Evolutionary conservation across 2,888 invertebrate species (phyloP).

Genomic region (Diabrotica balteata): DNA sequence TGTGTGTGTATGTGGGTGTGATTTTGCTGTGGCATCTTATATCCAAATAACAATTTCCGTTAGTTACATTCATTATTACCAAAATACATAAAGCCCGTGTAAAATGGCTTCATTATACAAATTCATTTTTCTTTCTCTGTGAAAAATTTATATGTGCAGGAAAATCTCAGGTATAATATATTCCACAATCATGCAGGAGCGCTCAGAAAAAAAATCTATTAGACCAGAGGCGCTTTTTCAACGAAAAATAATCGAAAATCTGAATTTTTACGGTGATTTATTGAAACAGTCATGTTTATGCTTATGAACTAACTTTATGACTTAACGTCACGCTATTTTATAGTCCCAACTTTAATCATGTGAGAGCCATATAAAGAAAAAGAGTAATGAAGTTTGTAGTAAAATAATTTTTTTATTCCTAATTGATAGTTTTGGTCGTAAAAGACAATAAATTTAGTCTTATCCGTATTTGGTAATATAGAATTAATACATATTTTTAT

Average conservation of each 20-base stretch:
- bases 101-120: neutral
- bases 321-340: slow-evolving; percentile 31
- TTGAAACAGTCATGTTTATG: slow-evolving; percentile 34
- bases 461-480: too few relatives aligned
- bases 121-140: neutral
- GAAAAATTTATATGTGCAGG: slow-evolving; percentile 1
- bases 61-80: too few relatives aligned
- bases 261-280: slow-evolving; percentile 35
- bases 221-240: slow-evolving; percentile 18
- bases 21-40: too few relatives aligned
- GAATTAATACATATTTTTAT: too few relatives aligned
- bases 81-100: neutral
- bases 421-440: too few relatives aligned
- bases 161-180: slow-evolving; percentile 13
- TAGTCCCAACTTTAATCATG: slow-evolving; percentile 31
- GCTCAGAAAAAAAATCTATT: slow-evolving; percentile 21
- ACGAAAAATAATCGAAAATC: slow-evolving; percentile 27
- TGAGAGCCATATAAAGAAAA: slow-evolving; percentile 28
- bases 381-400: slow-evolving; percentile 34
- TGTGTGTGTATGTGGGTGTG: too few relatives aligned
- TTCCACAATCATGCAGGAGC: slow-evolving; percentile 14
- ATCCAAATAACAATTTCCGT: too few relatives aligned
- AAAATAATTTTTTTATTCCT: slow-evolving; percentile 33
- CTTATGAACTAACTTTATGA: slow-evolving; percentile 34
- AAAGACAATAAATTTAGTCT: too few relatives aligned